Percentiles rank a stretch among this genome's conserved stretches.
phyloP scores from a whole-genome alignment of 1,140 invertebrate species.

The Dreissena rostriformis region DNA sequence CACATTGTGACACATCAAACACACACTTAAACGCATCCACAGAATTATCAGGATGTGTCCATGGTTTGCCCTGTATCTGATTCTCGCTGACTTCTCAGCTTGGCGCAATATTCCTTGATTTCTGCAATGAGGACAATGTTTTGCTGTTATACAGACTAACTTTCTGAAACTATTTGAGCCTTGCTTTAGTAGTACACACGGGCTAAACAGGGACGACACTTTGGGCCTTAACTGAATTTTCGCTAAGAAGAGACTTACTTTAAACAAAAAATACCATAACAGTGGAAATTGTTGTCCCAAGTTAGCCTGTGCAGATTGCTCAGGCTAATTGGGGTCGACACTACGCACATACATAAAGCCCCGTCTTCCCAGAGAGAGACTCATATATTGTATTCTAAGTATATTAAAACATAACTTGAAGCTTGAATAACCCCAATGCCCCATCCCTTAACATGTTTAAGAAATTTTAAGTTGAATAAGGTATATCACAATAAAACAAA shows the following conservation, averaged over 20 bases:
- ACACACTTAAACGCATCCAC: not conserved
- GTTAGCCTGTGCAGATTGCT: not conserved
- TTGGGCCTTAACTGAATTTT: not conserved
- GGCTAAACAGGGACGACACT: conserved; percentile 15
- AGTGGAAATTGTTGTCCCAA: not conserved
- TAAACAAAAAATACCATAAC: not conserved
- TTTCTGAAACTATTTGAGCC: not conserved
- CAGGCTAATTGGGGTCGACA: not conserved
- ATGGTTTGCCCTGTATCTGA: conserved; percentile 61
- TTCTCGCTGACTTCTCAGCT: conserved; percentile 36
- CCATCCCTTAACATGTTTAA: no score
- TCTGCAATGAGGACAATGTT: conserved; percentile 37
- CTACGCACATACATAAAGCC: no score
- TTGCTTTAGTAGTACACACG: not conserved
- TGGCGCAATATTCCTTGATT: conserved; percentile 60
- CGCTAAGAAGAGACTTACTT: not conserved
- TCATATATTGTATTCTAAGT: no score
- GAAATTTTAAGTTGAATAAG: no score
- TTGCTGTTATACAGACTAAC: not conserved
- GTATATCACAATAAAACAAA: no score
- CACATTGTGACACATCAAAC: no score
- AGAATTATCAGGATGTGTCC: conserved; percentile 20
- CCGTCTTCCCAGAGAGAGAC: no score
- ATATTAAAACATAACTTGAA: no score
- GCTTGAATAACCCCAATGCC: no score